Base-by-base conservation (phyloP, 2,113 vertebrate genomes). In the Esox niger region DNA sequence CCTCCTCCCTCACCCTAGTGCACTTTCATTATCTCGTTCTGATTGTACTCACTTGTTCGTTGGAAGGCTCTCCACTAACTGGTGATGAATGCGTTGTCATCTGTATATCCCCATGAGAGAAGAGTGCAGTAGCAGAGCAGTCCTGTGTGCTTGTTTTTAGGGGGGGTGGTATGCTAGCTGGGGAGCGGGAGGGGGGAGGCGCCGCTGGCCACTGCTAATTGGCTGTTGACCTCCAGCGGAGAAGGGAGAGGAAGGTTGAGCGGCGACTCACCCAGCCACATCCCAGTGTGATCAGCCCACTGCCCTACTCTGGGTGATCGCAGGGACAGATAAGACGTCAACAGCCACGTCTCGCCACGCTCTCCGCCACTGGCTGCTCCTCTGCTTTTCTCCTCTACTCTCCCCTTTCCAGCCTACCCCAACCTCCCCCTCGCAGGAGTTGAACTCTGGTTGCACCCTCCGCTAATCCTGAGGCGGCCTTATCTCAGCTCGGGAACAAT, bases 371-470 rank as follows among this genome's bases (percentile, higher is more conserved):
- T 20, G 57, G 33, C 67, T 38, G 60, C 26, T 62, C 32, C 10
- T 17, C 63, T 35, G 10, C 35, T 52, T 7, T 21, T 33, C 58
- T 47, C 46, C 26, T 59, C 46, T 62, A 6, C 6, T 46, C 43
- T 10, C 77, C 31, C 32, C 17, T 21, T 27, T 33, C 11, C 5
- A n/a, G n/a, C n/a, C n/a, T 9, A 57, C 71, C 73, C 73, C 61
- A 64, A 59, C 59, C 59, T 11, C 20, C 10, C 11, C 56, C 59
- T 32, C 26, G 64, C 74, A 66, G 70, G 66, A 68, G 65, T 77
- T 89, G 87, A 88, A 89, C 88, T 90, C 84, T 84, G 77, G 62
- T 31, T 89, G 87, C 84, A 86, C 85, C 77, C 78, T 58, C 66
- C 70, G 85, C 79, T 84, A 89, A 87, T 85, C 87, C 81, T 66